These are phyloP conservation scores for Malurus splendens DNA, from an alignment of 2,797 vertebrate genomes.

Conservation along the genomic window DNA sequence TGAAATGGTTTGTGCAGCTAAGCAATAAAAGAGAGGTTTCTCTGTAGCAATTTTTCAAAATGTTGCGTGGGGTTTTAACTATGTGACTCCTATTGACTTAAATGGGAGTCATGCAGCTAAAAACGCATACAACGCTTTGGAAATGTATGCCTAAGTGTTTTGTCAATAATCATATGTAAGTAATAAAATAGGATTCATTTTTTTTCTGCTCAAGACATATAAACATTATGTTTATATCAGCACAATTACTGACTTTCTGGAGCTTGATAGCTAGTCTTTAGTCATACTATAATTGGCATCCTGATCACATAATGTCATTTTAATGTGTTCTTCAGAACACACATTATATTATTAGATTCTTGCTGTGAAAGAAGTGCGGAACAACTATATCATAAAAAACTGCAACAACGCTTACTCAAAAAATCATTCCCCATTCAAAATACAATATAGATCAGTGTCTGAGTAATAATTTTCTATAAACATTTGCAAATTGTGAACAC, in stretches of 20 bases:
- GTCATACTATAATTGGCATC: constrained; percentile 52
- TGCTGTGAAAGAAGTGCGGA: constrained; percentile 54
- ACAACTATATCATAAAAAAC: constrained; percentile 47
- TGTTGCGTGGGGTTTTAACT: constrained; percentile 43
- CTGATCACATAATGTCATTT: constrained; percentile 60
- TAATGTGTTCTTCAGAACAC: constrained; percentile 57
- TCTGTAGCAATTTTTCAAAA: constrained; percentile 57
- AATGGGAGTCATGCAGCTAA: constrained; percentile 61
- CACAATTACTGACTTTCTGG: constrained; percentile 55
- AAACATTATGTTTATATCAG: constrained; percentile 66
- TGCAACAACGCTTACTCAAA: constrained; percentile 38
- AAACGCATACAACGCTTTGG: constrained; percentile 38
- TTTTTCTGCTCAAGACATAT: constrained; percentile 54
- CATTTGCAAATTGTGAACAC: constrained; percentile 20
- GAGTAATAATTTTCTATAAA: constrained; percentile 38
- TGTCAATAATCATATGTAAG: constrained; percentile 56
- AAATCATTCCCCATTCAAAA: constrained; percentile 35
- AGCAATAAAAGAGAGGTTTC: constrained; percentile 23
- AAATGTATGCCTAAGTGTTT: constrained; percentile 61
- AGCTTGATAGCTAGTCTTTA: constrained; percentile 52
- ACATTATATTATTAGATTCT: constrained; percentile 65
- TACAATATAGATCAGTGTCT: constrained; percentile 13
- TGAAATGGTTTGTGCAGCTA: constrained; percentile 26
- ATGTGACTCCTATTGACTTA: constrained; percentile 50
- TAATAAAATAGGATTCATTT: constrained; percentile 59